phyloP scores from a whole-genome alignment of 2,888 invertebrate genomes.

The Sarcophaga carnaria region DNA sequence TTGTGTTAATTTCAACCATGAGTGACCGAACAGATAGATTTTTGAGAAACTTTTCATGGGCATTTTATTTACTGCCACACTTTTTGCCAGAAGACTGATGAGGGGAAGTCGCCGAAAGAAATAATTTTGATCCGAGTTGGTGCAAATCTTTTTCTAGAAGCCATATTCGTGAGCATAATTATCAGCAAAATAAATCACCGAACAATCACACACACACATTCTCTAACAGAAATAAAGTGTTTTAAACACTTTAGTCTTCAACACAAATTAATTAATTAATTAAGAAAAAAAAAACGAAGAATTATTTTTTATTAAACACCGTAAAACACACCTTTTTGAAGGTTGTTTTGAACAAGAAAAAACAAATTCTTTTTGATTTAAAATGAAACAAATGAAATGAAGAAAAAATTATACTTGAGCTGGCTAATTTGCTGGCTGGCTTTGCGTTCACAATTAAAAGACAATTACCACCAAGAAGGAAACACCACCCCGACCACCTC shows the following conservation, averaged over 20 bases:
- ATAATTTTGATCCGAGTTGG: no score
- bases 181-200: not conserved
- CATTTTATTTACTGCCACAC: no score
- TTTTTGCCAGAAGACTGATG: no score
- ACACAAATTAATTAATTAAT: not conserved
- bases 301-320: no score
- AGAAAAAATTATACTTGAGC: slow-evolving; percentile 15
- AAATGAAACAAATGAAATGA: slow-evolving; percentile 2
- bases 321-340: slow-evolving; percentile 59
- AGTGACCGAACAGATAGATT: no score
- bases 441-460: slow-evolving; percentile 49
- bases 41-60: no score
- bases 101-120: no score
- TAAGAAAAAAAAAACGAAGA: slow-evolving; percentile 10
- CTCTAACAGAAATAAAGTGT: slow-evolving; percentile 11
- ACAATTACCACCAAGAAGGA: slow-evolving; percentile 50
- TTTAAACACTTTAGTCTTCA: no score
- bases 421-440: slow-evolving; percentile 50
- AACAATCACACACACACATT: slow-evolving; percentile 23
- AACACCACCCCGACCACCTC: not conserved
- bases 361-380: slow-evolving; percentile 28
- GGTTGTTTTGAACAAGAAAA: slow-evolving; percentile 43
- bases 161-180: no score
- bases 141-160: no score
- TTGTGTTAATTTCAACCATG: no score